Conservation (phyloP, 2,113 vertebrate genomes). For the Rutilus rutilus region DNA sequence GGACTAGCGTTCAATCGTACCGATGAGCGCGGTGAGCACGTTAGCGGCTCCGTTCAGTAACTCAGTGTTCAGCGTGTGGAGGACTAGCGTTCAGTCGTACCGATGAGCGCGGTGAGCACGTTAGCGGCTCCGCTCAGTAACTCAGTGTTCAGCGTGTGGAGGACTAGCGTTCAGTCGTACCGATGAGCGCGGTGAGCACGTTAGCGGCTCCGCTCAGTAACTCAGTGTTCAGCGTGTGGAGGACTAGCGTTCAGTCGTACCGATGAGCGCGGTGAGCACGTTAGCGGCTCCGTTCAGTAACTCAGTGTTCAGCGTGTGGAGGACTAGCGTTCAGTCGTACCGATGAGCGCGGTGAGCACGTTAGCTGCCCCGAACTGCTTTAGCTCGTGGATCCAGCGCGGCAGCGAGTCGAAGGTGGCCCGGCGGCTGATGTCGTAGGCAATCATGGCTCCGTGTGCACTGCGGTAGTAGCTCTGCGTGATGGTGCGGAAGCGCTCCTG, state of each 20-base stretch:
- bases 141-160: too few relatives aligned
- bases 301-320: too few relatives aligned
- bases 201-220: conserved; percentile 89
- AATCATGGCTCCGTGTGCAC: conserved; percentile 93
- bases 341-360: conserved; percentile 86
- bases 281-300: conserved; percentile 66
- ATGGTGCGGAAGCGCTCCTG: conserved; percentile 98
- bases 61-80: too few relatives aligned
- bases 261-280: conserved; percentile 86
- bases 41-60: conserved; percentile 89
- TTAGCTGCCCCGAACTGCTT: conserved; percentile 89
- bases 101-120: conserved; percentile 86
- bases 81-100: too few relatives aligned
- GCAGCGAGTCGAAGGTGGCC: conserved; percentile 87
- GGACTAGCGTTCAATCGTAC: too few relatives aligned
- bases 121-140: conserved; percentile 89
- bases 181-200: conserved; percentile 86
- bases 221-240: too few relatives aligned
- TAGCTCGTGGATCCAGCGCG: conserved; percentile 91
- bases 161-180: too few relatives aligned
- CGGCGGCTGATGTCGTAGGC: conserved; percentile 92
- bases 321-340: too few relatives aligned
- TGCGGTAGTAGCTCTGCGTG: conserved; percentile 98
- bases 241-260: too few relatives aligned
- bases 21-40: conserved; percentile 86